A percentile compares a stretch with the other conserved stretches of the same genome.
These are phyloP conservation scores for Nasonia oneida DNA, from an alignment of 2,888 invertebrate species.

Conservation along the genomic window DNA sequence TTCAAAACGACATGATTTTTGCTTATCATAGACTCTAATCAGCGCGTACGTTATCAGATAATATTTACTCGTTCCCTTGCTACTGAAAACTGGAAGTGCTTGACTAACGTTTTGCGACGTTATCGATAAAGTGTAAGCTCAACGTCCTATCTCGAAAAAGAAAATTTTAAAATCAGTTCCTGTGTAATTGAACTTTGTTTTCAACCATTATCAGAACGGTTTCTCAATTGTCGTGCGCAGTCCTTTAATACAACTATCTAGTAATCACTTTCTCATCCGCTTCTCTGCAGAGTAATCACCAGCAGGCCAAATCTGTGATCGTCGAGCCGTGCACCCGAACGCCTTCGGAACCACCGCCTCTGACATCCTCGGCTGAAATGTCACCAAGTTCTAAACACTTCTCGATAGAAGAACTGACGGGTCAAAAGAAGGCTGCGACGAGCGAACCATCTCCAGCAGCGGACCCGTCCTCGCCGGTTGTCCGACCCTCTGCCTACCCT, in stretches of 20 bases:
- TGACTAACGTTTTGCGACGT: background rate
- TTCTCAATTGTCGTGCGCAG: background rate
- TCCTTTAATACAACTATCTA: background rate
- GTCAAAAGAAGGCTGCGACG: background rate
- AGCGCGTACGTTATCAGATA: background rate
- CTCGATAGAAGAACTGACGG: constrained; percentile 45
- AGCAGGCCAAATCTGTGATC: constrained; percentile 9
- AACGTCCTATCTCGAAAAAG: background rate
- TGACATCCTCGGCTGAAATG: background rate
- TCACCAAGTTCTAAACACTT: background rate
- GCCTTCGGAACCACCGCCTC: background rate
- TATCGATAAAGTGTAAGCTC: background rate
- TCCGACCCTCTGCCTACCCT: constrained; percentile 22
- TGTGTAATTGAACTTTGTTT: background rate
- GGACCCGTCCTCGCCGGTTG: background rate
- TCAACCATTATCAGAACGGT: no score
- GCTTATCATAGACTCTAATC: background rate
- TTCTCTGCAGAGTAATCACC: background rate
- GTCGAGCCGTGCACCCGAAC: constrained; percentile 22
- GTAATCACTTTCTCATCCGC: background rate
- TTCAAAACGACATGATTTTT: background rate
- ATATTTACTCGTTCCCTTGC: background rate
- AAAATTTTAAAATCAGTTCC: background rate
- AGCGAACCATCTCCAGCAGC: background rate
- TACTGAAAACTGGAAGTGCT: background rate